These are phyloP conservation scores for Tyrophagus putrescentiae DNA, from an alignment of 1,140 invertebrate species.

Conservation along the genomic window DNA sequence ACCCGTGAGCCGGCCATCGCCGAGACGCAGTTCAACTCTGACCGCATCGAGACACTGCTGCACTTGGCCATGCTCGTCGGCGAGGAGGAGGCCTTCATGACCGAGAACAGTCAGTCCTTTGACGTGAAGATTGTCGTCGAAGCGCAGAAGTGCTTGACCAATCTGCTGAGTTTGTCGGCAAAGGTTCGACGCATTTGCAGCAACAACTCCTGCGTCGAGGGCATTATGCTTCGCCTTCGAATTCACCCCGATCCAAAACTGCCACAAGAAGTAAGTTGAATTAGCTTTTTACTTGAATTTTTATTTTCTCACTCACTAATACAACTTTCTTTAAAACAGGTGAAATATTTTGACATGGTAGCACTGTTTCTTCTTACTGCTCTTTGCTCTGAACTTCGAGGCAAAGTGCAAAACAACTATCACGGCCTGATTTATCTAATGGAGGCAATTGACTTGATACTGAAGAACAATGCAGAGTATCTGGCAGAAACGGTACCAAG, in stretches of 20 bases:
- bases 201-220: slow-evolving; percentile 52
- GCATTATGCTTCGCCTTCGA: slow-evolving; percentile 54
- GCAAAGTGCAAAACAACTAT: slow-evolving; percentile 53
- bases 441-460: slow-evolving; percentile 57
- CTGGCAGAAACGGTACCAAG: slow-evolving; percentile 22
- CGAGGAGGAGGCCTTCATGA: slow-evolving; percentile 29
- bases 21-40: slow-evolving; percentile 49
- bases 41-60: slow-evolving; percentile 49
- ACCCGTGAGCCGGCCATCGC: slow-evolving; percentile 53
- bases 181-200: slow-evolving; percentile 50
- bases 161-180: slow-evolving; percentile 65
- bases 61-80: slow-evolving; percentile 44
- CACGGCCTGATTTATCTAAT: slow-evolving; percentile 64
- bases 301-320: slow-evolving; percentile 8
- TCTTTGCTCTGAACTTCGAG: slow-evolving; percentile 49
- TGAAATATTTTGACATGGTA: slow-evolving; percentile 64
- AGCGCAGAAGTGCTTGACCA: slow-evolving; percentile 72
- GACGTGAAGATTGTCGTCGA: slow-evolving; percentile 46
- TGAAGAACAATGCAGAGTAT: slow-evolving; percentile 36
- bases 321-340: slow-evolving; percentile 15
- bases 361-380: slow-evolving; percentile 74
- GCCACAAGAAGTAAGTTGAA: slow-evolving; percentile 46
- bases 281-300: neutral
- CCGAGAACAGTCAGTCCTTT: slow-evolving; percentile 21
- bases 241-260: slow-evolving; percentile 44